phyloP scores from a whole-genome alignment of 2,797 vertebrate genomes.

The Galaxias olidus region DNA sequence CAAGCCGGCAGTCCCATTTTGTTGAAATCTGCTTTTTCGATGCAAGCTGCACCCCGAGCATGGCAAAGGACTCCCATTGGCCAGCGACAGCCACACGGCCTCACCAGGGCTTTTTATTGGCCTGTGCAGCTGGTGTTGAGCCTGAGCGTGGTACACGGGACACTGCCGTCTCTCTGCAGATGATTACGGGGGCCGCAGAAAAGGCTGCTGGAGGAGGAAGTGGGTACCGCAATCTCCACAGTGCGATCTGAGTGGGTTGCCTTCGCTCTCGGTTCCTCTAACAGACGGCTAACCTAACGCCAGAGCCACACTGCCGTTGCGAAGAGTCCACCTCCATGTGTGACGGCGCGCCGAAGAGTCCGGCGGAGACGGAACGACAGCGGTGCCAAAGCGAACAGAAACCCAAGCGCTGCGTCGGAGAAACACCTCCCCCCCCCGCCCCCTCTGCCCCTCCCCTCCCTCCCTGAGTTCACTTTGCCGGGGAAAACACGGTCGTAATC shows the following conservation, averaged over 20 bases:
- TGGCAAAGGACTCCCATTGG: conserved; percentile 51
- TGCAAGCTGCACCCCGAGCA: conserved; percentile 29
- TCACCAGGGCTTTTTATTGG: conserved; percentile 63
- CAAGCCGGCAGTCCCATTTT: conserved; percentile 40
- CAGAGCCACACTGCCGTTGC: conserved; percentile 46
- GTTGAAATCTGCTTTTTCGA: conserved; percentile 49
- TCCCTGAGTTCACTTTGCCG: conserved; percentile 7
- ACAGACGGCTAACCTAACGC: conserved; percentile 60
- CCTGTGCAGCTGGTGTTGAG: conserved; percentile 64
- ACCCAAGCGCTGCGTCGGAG: conserved; percentile 22
- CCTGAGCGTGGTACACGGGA: conserved; percentile 47
- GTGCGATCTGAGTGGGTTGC: conserved; percentile 69
- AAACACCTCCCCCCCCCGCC: too few species aligned
- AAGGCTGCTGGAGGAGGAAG: conserved; percentile 61
- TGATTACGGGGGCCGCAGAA: conserved; percentile 65
- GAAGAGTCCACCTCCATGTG: conserved; percentile 53
- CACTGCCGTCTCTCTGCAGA: conserved; percentile 56
- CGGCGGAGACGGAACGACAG: conserved; percentile 32
- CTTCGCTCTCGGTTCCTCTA: conserved; percentile 61
- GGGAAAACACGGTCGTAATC: conserved; percentile 13
- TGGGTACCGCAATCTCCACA: conserved; percentile 67
- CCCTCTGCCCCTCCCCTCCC: too few species aligned
- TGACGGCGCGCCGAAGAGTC: conserved; percentile 28
- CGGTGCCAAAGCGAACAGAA: conserved; percentile 5
- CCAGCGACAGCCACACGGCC: conserved; percentile 67